phyloP scores from a whole-genome alignment of 2,113 vertebrate species.

The Bubo bubo region DNA sequence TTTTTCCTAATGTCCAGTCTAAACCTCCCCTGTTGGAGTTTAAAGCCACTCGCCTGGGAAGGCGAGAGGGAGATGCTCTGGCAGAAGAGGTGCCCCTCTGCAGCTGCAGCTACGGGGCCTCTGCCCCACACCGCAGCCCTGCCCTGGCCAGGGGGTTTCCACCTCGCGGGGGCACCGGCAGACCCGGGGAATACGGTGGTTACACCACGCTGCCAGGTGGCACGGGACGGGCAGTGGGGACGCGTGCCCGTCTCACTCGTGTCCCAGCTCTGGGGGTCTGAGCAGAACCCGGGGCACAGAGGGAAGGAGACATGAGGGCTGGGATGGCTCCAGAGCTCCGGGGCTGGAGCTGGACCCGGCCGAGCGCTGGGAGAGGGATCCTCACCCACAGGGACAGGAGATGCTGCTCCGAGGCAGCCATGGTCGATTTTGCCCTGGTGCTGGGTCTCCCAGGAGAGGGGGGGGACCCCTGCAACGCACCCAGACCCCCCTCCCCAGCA shows the following conservation, averaged over 20 bases:
- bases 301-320: neutral
- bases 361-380: neutral
- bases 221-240: neutral
- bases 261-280: neutral
- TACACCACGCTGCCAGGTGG: neutral
- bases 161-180: neutral
- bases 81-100: neutral
- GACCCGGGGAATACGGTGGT: neutral
- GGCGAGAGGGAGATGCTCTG: neutral
- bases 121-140: neutral
- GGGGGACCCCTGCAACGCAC: neutral
- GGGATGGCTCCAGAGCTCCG: neutral
- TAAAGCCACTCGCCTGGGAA: neutral
- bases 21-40: too few relatives aligned
- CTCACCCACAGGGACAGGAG: neutral
- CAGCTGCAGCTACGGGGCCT: neutral
- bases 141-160: conserved; percentile 25
- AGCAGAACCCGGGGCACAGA: neutral
- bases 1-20: too few relatives aligned
- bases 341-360: neutral
- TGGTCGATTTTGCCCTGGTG: neutral
- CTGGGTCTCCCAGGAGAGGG: neutral
- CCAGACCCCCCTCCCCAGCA: neutral
- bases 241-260: rapidly evolving
- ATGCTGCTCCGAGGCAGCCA: neutral